phyloP scores from a whole-genome alignment of 2,888 invertebrate genomes.

The Campoplex nolae region DNA sequence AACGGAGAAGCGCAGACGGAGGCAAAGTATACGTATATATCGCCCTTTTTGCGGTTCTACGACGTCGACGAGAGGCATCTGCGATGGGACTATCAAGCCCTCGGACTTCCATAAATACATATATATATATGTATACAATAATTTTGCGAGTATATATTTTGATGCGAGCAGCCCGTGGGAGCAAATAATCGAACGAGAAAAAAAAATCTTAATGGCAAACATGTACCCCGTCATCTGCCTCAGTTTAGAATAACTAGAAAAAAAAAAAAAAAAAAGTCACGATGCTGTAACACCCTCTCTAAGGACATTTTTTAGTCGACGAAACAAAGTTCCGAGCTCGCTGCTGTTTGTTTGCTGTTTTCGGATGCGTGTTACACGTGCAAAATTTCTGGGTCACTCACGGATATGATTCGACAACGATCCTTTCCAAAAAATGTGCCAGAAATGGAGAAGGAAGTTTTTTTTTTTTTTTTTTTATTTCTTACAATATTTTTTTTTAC shows the following conservation, averaged over 20 bases:
- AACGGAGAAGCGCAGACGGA: conserved; percentile 33
- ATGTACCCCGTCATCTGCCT: conserved; percentile 23
- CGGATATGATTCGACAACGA: not conserved
- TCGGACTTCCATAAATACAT: conserved; percentile 1
- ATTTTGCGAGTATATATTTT: conserved; percentile 22
- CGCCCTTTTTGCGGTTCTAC: conserved; percentile 60
- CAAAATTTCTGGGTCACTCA: conserved; percentile 25
- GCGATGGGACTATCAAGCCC: conserved; percentile 40
- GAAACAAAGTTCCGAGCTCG: conserved; percentile 11
- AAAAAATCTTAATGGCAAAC: conserved; percentile 58
- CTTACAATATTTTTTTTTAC: not conserved
- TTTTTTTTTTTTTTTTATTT: not conserved
- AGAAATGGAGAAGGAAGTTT: not conserved
- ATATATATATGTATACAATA: not conserved
- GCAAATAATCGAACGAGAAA: conserved; percentile 62
- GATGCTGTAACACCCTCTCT: conserved; percentile 19
- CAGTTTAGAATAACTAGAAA: not conserved
- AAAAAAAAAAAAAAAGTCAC: not conserved
- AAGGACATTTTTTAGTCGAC: not conserved
- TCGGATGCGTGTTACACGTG: conserved; percentile 12
- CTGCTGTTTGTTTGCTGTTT: not conserved
- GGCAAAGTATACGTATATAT: conserved; percentile 40
- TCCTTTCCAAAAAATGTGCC: too few species aligned
- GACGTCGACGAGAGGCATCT: conserved; percentile 56
- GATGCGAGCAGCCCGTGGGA: conserved; percentile 56